Evolutionary conservation across 2,888 invertebrate genomes (phyloP).

Genomic region (Trichopoda pennipes): DNA sequence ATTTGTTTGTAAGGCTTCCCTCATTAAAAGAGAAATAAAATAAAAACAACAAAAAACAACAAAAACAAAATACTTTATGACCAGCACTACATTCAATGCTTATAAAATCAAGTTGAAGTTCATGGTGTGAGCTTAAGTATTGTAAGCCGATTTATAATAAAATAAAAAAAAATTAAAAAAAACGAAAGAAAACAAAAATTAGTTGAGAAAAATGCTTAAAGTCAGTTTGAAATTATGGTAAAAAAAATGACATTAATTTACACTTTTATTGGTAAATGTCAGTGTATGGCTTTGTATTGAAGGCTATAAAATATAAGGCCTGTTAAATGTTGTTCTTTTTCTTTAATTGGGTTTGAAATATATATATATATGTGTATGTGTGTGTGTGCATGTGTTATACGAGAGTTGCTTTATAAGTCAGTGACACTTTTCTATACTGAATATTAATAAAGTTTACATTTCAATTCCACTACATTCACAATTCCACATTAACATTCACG

Average conservation of each 20-base stretch:
- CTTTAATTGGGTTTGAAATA: neutral
- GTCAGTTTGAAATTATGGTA: conserved; percentile 32
- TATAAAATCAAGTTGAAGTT: conserved; percentile 71
- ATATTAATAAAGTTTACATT: too few relatives aligned
- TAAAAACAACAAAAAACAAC: neutral
- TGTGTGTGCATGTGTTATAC: neutral
- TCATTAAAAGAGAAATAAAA: conserved; percentile 22
- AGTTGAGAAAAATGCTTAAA: conserved; percentile 15
- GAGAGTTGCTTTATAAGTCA: neutral
- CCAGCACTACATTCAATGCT: conserved; percentile 36
- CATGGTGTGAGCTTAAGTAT: conserved; percentile 70
- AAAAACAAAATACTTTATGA: conserved; percentile 42
- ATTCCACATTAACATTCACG: too few relatives aligned
- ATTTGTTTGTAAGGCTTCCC: conserved; percentile 65
- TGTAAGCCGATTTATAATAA: conserved; percentile 68
- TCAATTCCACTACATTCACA: too few relatives aligned
- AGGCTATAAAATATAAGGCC: neutral
- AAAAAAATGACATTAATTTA: conserved; percentile 43
- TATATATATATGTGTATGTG: neutral
- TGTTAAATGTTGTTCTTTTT: neutral
- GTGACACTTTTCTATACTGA: neutral
- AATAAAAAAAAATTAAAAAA: too few relatives aligned
- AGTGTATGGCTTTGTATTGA: neutral
- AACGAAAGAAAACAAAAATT: conserved; percentile 9
- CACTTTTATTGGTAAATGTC: conserved; percentile 12